Base-by-base conservation (phyloP, 2,888 invertebrate genomes). In the Eremobia ochroleuca region DNA sequence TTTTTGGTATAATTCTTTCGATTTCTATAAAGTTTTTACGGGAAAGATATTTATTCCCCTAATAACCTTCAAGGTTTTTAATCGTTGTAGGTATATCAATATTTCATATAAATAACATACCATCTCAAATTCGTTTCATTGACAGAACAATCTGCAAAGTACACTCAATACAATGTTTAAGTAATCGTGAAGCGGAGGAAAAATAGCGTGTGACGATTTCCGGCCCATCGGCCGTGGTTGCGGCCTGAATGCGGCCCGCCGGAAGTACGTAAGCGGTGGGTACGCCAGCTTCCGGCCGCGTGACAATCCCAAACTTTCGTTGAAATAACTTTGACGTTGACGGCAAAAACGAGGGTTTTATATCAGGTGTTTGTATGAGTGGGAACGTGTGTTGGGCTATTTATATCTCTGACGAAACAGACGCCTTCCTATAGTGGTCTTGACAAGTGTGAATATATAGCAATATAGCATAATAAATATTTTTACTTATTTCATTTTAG, bases 171-270 rank as follows among this genome's bases (percentile, higher is more conserved):
- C 76, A 68, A 66, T 69, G 66, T 75, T 70, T 73, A 79, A 88
- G 89, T 81, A 79, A 87, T 85, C 81, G 79, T 73, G 74, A 73
- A 74, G 62, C 71, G 73, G 61, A 46, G 68, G 68, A 81, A 85
- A 83, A 83, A 86, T 83, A 85, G 83, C 78, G 76, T 84, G 74
- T 85, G 89, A 87, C 89, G 89, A 90, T 90, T 90, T 90, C 90
- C 89, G 89, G 84, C 67, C 89, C 86, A 89, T 89, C 84, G 88
- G 82, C 72, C 75, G 77, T 74, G 68, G 72, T 77, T 82, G 84
- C 81, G 76, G 69, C 64, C 82, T 85, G 79, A 83, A 83, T 86
- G 76, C 70, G 76, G 79, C 64, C 77, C 40, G 76, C 86, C 88
- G 90, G 90, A 89, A 88, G 85, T 79, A 75, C 77, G 78, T 79